phyloP scores from a whole-genome alignment of 2,888 invertebrate genomes.

The Mantis religiosa region DNA sequence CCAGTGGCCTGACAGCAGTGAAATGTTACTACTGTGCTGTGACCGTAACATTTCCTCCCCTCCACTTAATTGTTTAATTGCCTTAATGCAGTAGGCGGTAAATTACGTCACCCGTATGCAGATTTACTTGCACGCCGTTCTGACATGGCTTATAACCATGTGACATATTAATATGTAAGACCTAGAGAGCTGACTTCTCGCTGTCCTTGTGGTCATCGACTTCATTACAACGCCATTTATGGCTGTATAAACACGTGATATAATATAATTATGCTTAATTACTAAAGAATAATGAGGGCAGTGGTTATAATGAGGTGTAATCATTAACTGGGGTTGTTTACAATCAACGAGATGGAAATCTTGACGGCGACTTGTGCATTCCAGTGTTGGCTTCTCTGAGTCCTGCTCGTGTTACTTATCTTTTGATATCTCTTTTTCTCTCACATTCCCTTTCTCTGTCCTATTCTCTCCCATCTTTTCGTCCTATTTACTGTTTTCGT shows the following conservation, averaged over 20 bases:
- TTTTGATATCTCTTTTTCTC: too few relatives aligned
- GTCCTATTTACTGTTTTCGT: too few relatives aligned
- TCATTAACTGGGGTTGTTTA: too few relatives aligned
- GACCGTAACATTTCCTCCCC: neutral
- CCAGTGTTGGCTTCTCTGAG: too few relatives aligned
- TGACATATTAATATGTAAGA: neutral
- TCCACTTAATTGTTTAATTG: neutral
- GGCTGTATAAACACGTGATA: neutral
- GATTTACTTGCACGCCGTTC: neutral
- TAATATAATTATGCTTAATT: neutral
- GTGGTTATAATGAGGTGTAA: neutral
- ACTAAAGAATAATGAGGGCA: neutral
- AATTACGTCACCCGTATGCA: neutral
- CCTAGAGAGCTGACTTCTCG: neutral
- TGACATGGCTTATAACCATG: neutral
- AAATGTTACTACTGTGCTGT: neutral
- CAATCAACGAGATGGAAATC: too few relatives aligned
- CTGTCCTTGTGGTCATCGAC: neutral
- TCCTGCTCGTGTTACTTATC: too few relatives aligned
- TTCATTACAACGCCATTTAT: neutral
- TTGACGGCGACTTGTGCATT: too few relatives aligned
- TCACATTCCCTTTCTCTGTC: too few relatives aligned
- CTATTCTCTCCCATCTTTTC: too few relatives aligned
- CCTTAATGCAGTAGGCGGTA: neutral
- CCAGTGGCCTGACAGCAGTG: neutral